Conservation (phyloP, 1,140 invertebrate genomes). For the Trachymyrmex septentrionalis region DNA sequence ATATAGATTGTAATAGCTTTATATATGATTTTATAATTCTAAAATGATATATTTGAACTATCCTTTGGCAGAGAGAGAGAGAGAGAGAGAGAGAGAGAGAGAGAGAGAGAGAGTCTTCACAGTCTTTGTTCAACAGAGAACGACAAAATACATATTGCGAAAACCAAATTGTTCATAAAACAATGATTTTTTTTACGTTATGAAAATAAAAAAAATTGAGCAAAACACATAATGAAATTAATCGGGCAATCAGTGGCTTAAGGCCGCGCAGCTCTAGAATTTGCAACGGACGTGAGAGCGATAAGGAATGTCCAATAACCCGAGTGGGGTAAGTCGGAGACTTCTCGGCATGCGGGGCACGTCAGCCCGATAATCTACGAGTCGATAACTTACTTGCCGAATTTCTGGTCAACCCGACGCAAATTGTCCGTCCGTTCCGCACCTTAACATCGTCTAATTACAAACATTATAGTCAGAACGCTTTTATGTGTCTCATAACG, state of each 20-base stretch:
- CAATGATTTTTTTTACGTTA: slow-evolving; percentile 4
- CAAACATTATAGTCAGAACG: slow-evolving; percentile 51
- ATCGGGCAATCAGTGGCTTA: slow-evolving; percentile 50
- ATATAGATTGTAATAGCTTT: background rate
- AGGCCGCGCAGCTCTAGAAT: slow-evolving; percentile 59
- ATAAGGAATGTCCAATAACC: slow-evolving; percentile 74
- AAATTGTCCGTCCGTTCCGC: slow-evolving; percentile 31
- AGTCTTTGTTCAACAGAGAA: background rate
- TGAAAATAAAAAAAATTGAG: slow-evolving; percentile 15
- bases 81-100: too few relatives aligned
- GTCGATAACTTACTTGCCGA: slow-evolving; percentile 81
- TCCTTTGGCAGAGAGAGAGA: too few relatives aligned
- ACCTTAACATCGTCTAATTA: slow-evolving; percentile 68
- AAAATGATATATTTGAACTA: background rate
- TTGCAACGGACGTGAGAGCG: slow-evolving; percentile 75
- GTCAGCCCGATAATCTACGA: slow-evolving; percentile 79
- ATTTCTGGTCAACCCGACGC: slow-evolving; percentile 72
- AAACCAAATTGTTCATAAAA: background rate
- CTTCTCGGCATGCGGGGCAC: slow-evolving; percentile 74
- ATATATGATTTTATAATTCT: background rate
- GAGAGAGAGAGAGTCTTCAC: background rate
- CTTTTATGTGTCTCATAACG: background rate
- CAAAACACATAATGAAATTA: slow-evolving; percentile 54
- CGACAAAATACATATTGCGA: background rate
- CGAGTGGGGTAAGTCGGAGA: slow-evolving; percentile 49